phyloP scores from a whole-genome alignment of 2,797 vertebrate species.

The Alectoris magna region DNA sequence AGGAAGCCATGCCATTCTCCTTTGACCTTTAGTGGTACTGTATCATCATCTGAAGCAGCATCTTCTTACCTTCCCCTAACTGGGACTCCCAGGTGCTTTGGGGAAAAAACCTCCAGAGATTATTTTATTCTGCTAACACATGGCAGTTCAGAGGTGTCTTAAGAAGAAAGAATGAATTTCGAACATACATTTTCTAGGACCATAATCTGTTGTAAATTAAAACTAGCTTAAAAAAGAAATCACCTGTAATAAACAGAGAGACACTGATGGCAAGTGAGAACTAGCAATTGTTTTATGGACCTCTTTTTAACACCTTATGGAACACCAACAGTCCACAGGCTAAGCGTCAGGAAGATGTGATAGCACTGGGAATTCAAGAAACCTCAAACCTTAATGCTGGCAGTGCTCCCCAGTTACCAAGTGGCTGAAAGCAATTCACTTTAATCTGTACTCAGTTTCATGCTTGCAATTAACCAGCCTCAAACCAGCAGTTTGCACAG shows the following conservation, averaged over 20 bases:
- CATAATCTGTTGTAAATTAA: neutral
- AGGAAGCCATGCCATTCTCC: neutral
- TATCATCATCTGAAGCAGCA: neutral
- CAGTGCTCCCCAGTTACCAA: neutral
- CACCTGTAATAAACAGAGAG: neutral
- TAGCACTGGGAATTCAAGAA: neutral
- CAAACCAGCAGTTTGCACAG: neutral
- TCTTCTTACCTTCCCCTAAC: neutral
- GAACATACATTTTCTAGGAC: neutral
- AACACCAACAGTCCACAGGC: neutral
- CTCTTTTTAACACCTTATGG: neutral
- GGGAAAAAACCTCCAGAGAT: neutral
- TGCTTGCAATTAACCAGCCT: neutral
- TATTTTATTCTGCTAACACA: neutral
- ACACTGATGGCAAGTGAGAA: neutral
- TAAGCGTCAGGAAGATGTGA: neutral
- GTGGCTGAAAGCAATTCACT: neutral
- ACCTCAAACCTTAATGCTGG: neutral
- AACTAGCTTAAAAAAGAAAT: neutral
- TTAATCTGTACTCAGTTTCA: neutral
- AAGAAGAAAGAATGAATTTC: neutral
- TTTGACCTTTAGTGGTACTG: neutral
- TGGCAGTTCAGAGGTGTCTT: neutral
- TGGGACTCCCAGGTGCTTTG: neutral
- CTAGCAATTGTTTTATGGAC: neutral